Evolutionary conservation across 2,113 vertebrate species (phyloP), one percentile per base, ranked within the genome.

Genomic region (Triplophysa dalaica): DNA sequence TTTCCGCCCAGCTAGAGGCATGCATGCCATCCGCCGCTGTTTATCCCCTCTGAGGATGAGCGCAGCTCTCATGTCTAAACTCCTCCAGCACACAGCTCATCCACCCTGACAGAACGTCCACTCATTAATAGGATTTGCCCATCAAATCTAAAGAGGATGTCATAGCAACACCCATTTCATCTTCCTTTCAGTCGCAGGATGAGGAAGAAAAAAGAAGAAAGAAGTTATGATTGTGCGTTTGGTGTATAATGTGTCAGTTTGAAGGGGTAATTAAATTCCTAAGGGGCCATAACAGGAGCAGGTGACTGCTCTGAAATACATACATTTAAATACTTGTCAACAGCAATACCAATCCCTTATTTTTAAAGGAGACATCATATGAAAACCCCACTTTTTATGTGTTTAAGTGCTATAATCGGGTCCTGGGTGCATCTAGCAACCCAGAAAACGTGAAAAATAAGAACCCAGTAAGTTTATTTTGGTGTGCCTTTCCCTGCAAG

Each of bases 121-220:
- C 74, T 77, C 75, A 78, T 84, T 86, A 82, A 82, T 64, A 61
- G 58, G 67, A 82, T 86, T 74, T 77, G 70, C 75, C 82, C 58
- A 69, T 79, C 79, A 79, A 24, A 19, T 38, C 66, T 65, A 72
- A 33, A 65, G 56, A 77, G 54, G 33, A 43, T 68, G 68, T 72
- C 77, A 77, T 58, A 73, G 70, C 48, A 78, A 54, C 43, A 58
- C 8, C 70, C 38, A 19, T 60, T 67, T 67, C 33, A 75, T 60
- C 33, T n/a, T 11, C 45, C 48, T 19, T 64, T 8, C 65, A 79
- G 60, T 65, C 26, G 43, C 7, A 19, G 21, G 48, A 8, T 29
- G 52, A 68, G 54, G 26, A 70, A 45, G 73, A 50, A 48, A 16
- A 2, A 33, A 22, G 26, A 50, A 24, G n/a, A 61, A 38, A 54